Evolutionary conservation across 30 jellyfish, hydroid and myxozoan genomes (phyloP).

Genomic region (Hydractinia echinata): DNA sequence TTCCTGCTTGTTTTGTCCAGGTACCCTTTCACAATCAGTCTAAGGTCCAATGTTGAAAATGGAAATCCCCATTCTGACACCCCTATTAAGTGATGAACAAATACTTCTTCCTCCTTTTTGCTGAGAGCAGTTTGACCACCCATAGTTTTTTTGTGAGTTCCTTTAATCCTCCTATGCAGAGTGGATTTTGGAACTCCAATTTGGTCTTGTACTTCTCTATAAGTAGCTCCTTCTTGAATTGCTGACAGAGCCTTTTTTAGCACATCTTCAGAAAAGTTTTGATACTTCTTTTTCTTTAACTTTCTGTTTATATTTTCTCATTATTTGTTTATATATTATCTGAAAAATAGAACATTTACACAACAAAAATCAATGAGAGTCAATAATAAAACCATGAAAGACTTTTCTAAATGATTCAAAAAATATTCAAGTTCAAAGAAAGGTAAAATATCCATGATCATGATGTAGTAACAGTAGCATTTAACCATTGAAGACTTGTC

Average conservation of each 20-base stretch:
- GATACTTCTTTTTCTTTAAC: slow-evolving; percentile 6
- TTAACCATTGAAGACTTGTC: too few relatives aligned
- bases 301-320: slow-evolving; percentile 3
- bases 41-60: neutral
- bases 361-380: too few relatives aligned
- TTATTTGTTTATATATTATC: neutral
- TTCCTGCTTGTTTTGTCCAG: neutral
- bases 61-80: slow-evolving; percentile 11
- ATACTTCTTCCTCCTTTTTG: slow-evolving; percentile 5
- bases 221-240: neutral
- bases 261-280: neutral
- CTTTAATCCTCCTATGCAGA: neutral
- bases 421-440: too few relatives aligned
- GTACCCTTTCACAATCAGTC: neutral
- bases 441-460: too few relatives aligned
- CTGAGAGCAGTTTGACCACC: neutral
- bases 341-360: too few relatives aligned
- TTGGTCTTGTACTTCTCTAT: slow-evolving; percentile 9
- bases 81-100: neutral
- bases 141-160: neutral
- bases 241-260: neutral
- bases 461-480: too few relatives aligned
- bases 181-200: slow-evolving; percentile 16
- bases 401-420: too few relatives aligned
- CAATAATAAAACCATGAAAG: too few relatives aligned